Evolutionary conservation across 1,140 invertebrate genomes (phyloP).

Genomic region (Drosophila kikkawai): DNA sequence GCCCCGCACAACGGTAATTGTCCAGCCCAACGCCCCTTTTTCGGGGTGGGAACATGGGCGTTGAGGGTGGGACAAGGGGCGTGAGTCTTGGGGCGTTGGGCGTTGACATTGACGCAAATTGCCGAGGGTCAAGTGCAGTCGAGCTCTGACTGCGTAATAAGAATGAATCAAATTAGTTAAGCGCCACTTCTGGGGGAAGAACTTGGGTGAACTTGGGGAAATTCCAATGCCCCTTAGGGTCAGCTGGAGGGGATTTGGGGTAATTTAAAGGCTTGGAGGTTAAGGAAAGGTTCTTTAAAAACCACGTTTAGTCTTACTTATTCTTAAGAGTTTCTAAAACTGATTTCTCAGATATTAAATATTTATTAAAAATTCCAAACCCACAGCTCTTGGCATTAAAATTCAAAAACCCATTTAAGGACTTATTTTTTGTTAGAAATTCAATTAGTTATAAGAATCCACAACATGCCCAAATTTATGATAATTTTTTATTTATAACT

Average conservation of each 20-base stretch:
- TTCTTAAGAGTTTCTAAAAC: not conserved
- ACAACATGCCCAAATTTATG: not conserved
- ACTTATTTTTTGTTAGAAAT: too few species aligned
- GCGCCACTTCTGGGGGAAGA: slow-evolving; percentile 35
- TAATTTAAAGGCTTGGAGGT: not conserved
- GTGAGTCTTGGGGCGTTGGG: not conserved
- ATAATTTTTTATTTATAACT: slow-evolving; percentile 6
- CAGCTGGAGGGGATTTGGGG: not conserved
- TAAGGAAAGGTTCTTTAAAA: not conserved
- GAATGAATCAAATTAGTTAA: slow-evolving; percentile 73
- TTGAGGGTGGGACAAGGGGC: not conserved
- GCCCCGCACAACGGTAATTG: slow-evolving; percentile 59
- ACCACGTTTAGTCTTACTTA: not conserved
- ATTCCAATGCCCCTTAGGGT: slow-evolving; percentile 8
- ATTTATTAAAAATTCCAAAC: not conserved
- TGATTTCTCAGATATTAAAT: not conserved
- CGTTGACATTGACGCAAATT: slow-evolving; percentile 80
- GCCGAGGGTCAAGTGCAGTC: slow-evolving; percentile 73
- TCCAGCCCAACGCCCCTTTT: slow-evolving; percentile 24
- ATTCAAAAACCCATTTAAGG: not conserved
- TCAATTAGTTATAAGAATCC: not conserved
- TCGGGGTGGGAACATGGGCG: not conserved
- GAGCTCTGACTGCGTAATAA: slow-evolving; percentile 56
- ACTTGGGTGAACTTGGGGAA: slow-evolving; percentile 17
- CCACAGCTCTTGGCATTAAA: too few species aligned